phyloP scores from a whole-genome alignment of 2,888 invertebrate species.

The Agrenia bidenticulata region DNA sequence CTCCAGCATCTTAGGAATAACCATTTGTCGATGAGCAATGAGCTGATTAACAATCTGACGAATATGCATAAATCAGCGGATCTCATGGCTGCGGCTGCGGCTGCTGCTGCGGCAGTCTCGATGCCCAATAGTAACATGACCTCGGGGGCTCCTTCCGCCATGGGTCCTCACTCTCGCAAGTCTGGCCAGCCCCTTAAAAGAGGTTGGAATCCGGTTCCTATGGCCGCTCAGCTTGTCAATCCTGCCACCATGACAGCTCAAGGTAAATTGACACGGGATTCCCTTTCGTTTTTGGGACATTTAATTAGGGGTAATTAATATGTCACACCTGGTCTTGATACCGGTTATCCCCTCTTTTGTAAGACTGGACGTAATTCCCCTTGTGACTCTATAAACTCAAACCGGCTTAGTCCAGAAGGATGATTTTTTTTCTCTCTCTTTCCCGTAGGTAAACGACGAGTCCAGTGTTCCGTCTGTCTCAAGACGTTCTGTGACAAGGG shows the following conservation, averaged over 20 bases:
- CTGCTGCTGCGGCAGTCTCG: slow-evolving; percentile 34
- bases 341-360: too few species aligned
- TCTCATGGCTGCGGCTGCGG: slow-evolving; percentile 50
- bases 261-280: slow-evolving; percentile 11
- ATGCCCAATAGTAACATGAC: not conserved
- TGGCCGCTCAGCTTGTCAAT: slow-evolving; percentile 29
- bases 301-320: not conserved
- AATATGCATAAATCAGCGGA: slow-evolving; percentile 44
- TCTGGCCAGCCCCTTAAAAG: slow-evolving; percentile 32
- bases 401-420: too few species aligned
- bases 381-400: too few species aligned
- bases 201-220: slow-evolving; percentile 18
- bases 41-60: slow-evolving; percentile 16
- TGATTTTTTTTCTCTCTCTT: too few species aligned
- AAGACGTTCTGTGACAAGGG: slow-evolving; percentile 99
- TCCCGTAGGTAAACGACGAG: slow-evolving; percentile 81
- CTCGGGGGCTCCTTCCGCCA: not conserved
- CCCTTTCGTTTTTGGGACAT: too few species aligned
- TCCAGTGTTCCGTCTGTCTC: slow-evolving; percentile 95
- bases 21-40: slow-evolving; percentile 11
- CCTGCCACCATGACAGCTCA: slow-evolving; percentile 24
- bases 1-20: slow-evolving; percentile 8
- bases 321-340: too few species aligned
- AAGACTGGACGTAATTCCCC: too few species aligned
- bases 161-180: slow-evolving; percentile 32